Evolutionary conservation across 2,113 vertebrate species (phyloP).

Genomic region (Callipepla squamata): DNA sequence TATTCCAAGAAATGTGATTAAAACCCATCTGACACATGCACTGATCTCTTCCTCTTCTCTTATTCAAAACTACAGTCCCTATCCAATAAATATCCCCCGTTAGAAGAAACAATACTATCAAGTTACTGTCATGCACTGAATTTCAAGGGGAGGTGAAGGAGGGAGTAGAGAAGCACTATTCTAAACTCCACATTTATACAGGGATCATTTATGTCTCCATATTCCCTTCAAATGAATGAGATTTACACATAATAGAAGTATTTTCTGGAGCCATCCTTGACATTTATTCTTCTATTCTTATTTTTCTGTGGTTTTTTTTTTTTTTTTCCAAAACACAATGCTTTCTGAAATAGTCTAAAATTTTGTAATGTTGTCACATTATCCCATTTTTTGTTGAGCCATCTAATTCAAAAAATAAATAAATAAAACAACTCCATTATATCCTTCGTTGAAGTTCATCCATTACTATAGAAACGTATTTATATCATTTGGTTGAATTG

Average conservation of each 20-base stretch:
- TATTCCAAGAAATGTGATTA: background rate
- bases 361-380: background rate
- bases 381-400: background rate
- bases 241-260: background rate
- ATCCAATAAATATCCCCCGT: background rate
- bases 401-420: too few relatives aligned
- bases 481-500: background rate
- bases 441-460: background rate
- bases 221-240: background rate
- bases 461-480: slow-evolving; percentile 33
- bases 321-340: background rate
- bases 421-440: background rate
- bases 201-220: background rate
- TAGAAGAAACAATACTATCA: background rate
- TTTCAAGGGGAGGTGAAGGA: background rate
- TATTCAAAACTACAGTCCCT: background rate
- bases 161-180: background rate
- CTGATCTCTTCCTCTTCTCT: background rate
- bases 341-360: background rate
- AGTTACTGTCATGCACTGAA: background rate
- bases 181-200: background rate
- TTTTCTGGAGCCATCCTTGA: background rate
- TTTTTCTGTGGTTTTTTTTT: too few relatives aligned
- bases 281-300: background rate
- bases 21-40: background rate